Evolutionary conservation across 1,140 invertebrate genomes (phyloP).

Genomic region (Arctopsyche grandis): DNA sequence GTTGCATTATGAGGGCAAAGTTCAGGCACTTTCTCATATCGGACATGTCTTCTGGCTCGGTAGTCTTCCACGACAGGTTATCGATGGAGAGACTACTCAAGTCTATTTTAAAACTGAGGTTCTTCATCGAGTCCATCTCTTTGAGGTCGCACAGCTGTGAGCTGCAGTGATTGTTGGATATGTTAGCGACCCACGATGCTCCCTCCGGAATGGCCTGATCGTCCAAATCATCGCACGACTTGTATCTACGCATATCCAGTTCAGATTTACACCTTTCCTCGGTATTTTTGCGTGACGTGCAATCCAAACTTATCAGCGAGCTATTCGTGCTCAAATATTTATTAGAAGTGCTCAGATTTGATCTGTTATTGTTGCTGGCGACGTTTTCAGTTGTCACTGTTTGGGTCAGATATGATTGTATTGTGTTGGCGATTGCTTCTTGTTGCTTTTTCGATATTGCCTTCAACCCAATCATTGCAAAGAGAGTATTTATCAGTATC

Average conservation of each 20-base stretch:
- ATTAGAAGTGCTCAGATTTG: slow-evolving; percentile 20
- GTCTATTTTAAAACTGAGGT: slow-evolving; percentile 48
- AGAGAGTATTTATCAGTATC: slow-evolving; percentile 70
- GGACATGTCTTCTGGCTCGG: slow-evolving; percentile 62
- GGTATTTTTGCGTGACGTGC: slow-evolving; percentile 12
- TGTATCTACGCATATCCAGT: slow-evolving; percentile 28
- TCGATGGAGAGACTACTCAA: slow-evolving; percentile 61
- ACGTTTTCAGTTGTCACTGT: slow-evolving; percentile 16
- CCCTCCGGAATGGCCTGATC: slow-evolving; percentile 38
- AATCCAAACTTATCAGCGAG: slow-evolving; percentile 47
- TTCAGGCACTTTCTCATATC: slow-evolving; percentile 66
- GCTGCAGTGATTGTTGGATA: slow-evolving; percentile 38
- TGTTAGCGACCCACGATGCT: slow-evolving; percentile 37
- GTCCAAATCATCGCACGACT: slow-evolving; percentile 41
- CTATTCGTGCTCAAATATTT: slow-evolving; percentile 47
- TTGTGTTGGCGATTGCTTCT: slow-evolving; percentile 44
- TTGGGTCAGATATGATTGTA: slow-evolving; percentile 41
- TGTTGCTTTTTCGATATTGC: slow-evolving; percentile 47
- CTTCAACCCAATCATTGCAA: slow-evolving; percentile 60
- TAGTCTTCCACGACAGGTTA: slow-evolving; percentile 62
- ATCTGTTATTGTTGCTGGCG: neutral
- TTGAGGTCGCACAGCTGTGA: slow-evolving; percentile 32
- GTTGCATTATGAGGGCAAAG: slow-evolving; percentile 69
- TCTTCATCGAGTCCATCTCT: slow-evolving; percentile 40
- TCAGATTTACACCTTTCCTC: slow-evolving; percentile 19